Conservation (phyloP, 1,140 invertebrate genomes). For the Piezodorus guildinii region DNA sequence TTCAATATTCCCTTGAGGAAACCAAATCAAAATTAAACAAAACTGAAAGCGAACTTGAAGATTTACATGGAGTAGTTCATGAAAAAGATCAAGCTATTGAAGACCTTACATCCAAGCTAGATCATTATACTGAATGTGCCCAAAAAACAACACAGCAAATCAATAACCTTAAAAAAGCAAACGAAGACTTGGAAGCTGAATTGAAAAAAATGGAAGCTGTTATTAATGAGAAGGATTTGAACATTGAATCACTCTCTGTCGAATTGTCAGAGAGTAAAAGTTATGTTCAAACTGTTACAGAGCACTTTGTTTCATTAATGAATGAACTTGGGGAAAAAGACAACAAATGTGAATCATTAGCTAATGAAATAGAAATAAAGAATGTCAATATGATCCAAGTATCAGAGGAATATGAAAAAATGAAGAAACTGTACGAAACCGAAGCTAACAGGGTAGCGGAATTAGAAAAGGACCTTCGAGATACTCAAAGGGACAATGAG, state of each 20-base stretch:
- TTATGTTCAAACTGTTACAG: conserved; percentile 18
- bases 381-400: conserved; percentile 19
- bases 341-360: conserved; percentile 11
- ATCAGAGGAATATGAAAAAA: conserved; percentile 23
- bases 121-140: conserved; percentile 19
- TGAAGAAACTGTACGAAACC: conserved; percentile 21
- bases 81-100: conserved; percentile 18
- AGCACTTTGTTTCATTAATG: conserved; percentile 21
- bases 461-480: conserved; percentile 21
- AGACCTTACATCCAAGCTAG: conserved; percentile 12
- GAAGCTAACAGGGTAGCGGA: conserved; percentile 11
- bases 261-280: conserved; percentile 21
- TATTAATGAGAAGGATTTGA: conserved; percentile 20
- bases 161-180: conserved; percentile 6
- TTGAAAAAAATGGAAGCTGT: conserved; percentile 13
- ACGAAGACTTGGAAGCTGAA: conserved; percentile 7
- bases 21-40: conserved; percentile 1
- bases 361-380: conserved; percentile 22
- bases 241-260: conserved; percentile 13
- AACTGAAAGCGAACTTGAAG: conserved; percentile 10
- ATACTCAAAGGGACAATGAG: conserved; percentile 18
- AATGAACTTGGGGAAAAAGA: conserved; percentile 20
- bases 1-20: conserved; percentile 9
- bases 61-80: background rate
- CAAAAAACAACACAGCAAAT: conserved; percentile 18